Conservation (phyloP, 1,140 invertebrate genomes). For the Hermetia illucens region DNA sequence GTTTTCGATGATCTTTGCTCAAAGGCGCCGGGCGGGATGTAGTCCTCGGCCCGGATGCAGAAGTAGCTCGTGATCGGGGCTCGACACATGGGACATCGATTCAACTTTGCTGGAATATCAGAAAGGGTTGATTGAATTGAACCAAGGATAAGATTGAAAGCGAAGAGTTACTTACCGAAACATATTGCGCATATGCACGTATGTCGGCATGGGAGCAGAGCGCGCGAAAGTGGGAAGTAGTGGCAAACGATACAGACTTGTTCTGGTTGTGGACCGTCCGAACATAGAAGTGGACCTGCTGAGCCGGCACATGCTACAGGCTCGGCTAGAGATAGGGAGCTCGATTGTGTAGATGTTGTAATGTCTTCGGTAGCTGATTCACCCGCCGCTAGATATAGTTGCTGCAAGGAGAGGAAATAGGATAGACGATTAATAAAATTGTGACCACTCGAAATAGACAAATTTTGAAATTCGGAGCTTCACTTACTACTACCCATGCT, state of each 20-base stretch:
- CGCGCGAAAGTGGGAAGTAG: constrained; percentile 54
- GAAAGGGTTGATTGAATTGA: too few species aligned
- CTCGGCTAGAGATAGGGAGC: constrained; percentile 24
- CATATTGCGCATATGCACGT: constrained; percentile 69
- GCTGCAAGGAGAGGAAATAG: constrained; percentile 36
- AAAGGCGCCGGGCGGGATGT: constrained; percentile 38
- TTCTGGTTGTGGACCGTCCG: constrained; percentile 31
- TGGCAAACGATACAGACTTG: constrained; percentile 70
- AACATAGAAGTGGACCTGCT: constrained; percentile 27
- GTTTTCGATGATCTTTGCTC: constrained; percentile 29
- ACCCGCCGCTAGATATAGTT: constrained; percentile 56
- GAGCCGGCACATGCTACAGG: constrained; percentile 13
- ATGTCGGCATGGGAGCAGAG: constrained; percentile 65
- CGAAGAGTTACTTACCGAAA: constrained; percentile 37
- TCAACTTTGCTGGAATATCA: constrained; percentile 46
- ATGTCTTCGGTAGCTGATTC: constrained; percentile 45
- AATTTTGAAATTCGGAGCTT: not conserved
- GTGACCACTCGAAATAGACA: constrained; percentile 1
- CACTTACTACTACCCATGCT: not conserved
- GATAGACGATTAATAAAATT: not conserved
- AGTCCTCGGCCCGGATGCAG: constrained; percentile 58
- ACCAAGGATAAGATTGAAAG: too few species aligned
- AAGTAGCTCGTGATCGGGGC: constrained; percentile 67
- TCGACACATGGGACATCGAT: constrained; percentile 70
- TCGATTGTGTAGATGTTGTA: constrained; percentile 17